Evolutionary conservation across 2,888 invertebrate genomes (phyloP).

Genomic region (Acanthopleura granulata): DNA sequence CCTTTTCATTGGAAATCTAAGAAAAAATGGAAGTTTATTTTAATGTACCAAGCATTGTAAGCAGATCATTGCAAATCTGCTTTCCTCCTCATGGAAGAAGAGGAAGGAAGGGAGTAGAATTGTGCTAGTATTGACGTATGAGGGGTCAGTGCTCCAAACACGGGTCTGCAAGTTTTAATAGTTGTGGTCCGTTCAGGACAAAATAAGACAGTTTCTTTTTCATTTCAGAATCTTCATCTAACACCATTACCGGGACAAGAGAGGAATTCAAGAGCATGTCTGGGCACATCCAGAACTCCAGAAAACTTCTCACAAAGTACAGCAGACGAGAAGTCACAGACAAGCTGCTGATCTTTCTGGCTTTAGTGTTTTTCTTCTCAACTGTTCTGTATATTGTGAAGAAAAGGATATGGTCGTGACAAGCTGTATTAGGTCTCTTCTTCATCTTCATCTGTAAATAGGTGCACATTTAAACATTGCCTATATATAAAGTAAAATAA

Average conservation of each 20-base stretch:
- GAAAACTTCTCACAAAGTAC: conserved; percentile 93
- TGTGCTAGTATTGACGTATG: too few species aligned
- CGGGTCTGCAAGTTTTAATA: too few species aligned
- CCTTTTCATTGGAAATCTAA: too few species aligned
- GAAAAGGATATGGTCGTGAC: conserved; percentile 75
- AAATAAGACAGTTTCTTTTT: neutral
- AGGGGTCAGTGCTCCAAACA: too few species aligned
- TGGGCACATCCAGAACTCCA: conserved; percentile 88
- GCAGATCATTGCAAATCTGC: too few species aligned
- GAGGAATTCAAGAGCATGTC: conserved; percentile 86
- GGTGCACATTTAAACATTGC: neutral
- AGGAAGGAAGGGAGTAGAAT: too few species aligned
- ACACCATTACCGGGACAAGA: conserved; percentile 60
- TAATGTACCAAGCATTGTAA: too few species aligned
- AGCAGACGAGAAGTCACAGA: conserved; percentile 95
- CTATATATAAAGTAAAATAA: too few species aligned
- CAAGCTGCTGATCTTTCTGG: conserved; percentile 80
- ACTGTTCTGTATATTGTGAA: conserved; percentile 94
- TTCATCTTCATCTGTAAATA: neutral
- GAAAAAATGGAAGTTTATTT: too few species aligned
- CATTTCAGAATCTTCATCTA: conserved; percentile 60
- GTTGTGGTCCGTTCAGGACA: too few species aligned
- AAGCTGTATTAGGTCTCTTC: neutral
- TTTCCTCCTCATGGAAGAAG: too few species aligned
- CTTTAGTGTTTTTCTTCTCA: conserved; percentile 73